phyloP scores from a whole-genome alignment of 2,113 vertebrate genomes.

The Notothenia coriiceps region DNA sequence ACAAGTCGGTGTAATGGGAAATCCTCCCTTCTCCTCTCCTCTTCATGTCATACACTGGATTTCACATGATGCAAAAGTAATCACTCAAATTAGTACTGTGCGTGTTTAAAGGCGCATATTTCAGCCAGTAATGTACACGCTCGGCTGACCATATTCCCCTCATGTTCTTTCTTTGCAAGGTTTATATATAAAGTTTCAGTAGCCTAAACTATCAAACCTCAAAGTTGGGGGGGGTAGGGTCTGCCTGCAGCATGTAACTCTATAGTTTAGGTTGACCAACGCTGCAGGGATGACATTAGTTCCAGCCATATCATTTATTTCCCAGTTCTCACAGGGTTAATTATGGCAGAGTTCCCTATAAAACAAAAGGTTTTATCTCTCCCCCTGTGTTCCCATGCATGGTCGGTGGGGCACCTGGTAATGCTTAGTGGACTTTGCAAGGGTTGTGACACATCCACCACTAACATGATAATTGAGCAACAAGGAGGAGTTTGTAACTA shows the following conservation, averaged over 20 bases:
- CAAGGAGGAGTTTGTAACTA: constrained; percentile 2
- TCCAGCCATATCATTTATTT: constrained; percentile 13
- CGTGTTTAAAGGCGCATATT: constrained; percentile 36
- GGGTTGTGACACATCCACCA: constrained; percentile 39
- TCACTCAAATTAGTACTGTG: constrained; percentile 33
- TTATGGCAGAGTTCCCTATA: constrained; percentile 46
- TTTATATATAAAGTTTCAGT: constrained; percentile 54
- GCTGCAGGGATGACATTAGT: constrained; percentile 37
- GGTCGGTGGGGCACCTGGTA: constrained; percentile 55
- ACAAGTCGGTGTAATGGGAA: constrained; percentile 55
- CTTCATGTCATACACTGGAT: constrained; percentile 49
- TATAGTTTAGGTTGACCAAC: constrained; percentile 31
- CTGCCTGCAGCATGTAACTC: constrained; percentile 60
- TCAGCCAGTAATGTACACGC: constrained; percentile 21
- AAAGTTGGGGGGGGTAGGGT: constrained; percentile 42
- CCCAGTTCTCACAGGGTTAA: constrained; percentile 21
- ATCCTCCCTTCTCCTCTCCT: constrained; percentile 50
- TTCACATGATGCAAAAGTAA: constrained; percentile 50
- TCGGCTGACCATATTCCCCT: constrained; percentile 8
- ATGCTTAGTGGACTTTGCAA: constrained; percentile 42
- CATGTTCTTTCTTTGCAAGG: constrained; percentile 41
- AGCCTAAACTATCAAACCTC: constrained; percentile 52
- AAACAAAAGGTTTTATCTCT: constrained; percentile 44
- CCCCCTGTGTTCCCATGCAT: constrained; percentile 25
- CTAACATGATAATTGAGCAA: constrained; percentile 43